Conservation (phyloP, 2,113 vertebrate genomes). For the Corythaixoides concolor region DNA sequence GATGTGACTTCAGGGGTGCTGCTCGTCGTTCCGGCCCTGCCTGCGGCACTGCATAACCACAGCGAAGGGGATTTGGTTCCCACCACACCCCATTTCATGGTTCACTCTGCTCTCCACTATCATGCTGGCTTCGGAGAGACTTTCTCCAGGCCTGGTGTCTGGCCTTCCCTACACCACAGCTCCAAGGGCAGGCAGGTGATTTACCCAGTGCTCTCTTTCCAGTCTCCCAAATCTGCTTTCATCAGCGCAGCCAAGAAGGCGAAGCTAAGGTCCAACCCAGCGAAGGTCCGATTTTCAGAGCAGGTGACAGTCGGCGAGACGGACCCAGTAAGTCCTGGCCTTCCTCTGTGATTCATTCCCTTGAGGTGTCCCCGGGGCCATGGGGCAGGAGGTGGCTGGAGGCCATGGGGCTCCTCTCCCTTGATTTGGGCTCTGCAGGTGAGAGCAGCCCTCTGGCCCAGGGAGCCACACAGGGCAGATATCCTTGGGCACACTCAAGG, state of each 20-base stretch:
- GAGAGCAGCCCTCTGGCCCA: background rate
- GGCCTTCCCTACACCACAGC: background rate
- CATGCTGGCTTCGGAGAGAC: background rate
- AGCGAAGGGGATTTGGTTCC: background rate
- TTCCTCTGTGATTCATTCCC: background rate
- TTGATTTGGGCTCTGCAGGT: background rate
- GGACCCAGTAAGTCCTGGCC: conserved; percentile 87
- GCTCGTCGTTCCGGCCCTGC: background rate
- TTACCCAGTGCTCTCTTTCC: conserved; percentile 61
- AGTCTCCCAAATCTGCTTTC: conserved; percentile 98
- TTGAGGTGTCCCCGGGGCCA: rapidly evolving
- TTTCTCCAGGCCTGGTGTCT: background rate
- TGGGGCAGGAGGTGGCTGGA: rapidly evolving
- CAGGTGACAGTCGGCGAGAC: conserved; percentile 93
- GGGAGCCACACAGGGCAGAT: background rate
- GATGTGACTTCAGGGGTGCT: background rate
- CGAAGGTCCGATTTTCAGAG: conserved; percentile 96
- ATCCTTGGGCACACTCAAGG: background rate
- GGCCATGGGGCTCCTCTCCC: background rate
- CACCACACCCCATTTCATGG: background rate
- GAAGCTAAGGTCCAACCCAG: conserved; percentile 91
- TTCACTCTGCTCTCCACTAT: background rate
- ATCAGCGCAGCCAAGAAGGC: conserved; percentile 98
- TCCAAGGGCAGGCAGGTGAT: background rate
- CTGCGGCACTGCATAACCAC: background rate